Conservation (phyloP, 2,888 invertebrate species). For the Neoscelio sp. region DNA sequence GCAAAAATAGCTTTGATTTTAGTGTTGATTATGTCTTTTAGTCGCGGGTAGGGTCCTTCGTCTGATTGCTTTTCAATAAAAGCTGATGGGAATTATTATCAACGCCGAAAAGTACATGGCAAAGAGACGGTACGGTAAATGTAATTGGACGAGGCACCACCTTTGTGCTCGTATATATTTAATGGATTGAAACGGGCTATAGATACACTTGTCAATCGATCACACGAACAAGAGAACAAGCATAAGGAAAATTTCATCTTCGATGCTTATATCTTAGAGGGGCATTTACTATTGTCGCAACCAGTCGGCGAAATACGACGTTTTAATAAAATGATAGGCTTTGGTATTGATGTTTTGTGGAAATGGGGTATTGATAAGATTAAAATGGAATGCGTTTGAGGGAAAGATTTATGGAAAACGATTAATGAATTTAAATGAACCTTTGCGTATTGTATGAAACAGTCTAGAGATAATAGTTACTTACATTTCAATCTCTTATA, state of each 20-base stretch:
- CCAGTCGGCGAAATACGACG: conserved; percentile 26
- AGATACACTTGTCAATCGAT: conserved; percentile 59
- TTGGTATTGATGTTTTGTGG: conserved; percentile 7
- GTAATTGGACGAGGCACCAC: conserved; percentile 60
- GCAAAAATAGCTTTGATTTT: conserved; percentile 75
- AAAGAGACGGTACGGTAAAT: conserved; percentile 54
- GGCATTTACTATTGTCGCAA: conserved; percentile 33
- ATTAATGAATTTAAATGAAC: no score
- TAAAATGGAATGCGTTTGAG: not conserved
- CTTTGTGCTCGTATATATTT: conserved; percentile 59
- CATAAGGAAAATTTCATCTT: conserved; percentile 62
- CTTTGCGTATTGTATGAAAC: no score
- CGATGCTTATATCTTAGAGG: conserved; percentile 34
- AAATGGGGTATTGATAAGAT: not conserved
- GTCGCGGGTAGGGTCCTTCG: conserved; percentile 63
- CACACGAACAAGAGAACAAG: conserved; percentile 33
- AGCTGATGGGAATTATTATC: conserved; percentile 70
- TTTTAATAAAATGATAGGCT: conserved; percentile 19
- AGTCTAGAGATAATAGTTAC: no score
- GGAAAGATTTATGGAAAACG: no score
- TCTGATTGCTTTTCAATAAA: conserved; percentile 74
- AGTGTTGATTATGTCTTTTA: conserved; percentile 75
- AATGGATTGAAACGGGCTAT: conserved; percentile 60
- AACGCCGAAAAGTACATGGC: conserved; percentile 49
- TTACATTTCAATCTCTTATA: no score